phyloP scores from a whole-genome alignment of 2,113 vertebrate species.

The Coreoperca whiteheadi region DNA sequence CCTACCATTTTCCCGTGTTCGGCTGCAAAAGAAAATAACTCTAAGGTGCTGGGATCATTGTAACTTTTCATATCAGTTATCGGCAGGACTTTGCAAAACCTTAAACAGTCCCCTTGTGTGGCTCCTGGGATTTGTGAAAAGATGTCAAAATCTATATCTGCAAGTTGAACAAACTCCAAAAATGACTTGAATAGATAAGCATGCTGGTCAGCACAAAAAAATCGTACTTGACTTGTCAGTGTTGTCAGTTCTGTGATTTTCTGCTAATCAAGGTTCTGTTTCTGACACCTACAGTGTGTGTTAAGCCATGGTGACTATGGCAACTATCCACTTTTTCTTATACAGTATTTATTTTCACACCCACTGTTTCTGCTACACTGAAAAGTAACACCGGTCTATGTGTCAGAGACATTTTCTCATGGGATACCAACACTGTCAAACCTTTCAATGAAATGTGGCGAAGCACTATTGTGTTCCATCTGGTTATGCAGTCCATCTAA shows the following conservation, averaged over 20 bases:
- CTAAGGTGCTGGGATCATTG: not conserved
- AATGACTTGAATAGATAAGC: not conserved
- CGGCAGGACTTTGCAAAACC: not conserved
- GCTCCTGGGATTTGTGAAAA: slow-evolving; percentile 25
- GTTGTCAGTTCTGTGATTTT: not conserved
- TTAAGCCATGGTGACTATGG: slow-evolving; percentile 8
- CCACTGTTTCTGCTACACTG: not conserved
- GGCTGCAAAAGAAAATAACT: slow-evolving; percentile 14
- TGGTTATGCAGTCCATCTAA: not conserved
- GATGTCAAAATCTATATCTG: slow-evolving; percentile 20
- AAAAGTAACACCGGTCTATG: slow-evolving; percentile 1
- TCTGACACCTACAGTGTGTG: slow-evolving; percentile 1
- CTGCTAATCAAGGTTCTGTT: not conserved
- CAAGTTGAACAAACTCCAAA: slow-evolving; percentile 10
- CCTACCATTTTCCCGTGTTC: slow-evolving; percentile 7
- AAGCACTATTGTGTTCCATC: not conserved
- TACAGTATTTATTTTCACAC: slow-evolving; percentile 5
- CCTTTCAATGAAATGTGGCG: not conserved
- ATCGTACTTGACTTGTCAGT: too few species aligned
- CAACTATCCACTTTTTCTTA: not conserved
- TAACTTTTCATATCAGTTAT: slow-evolving; percentile 27
- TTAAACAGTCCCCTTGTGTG: not conserved
- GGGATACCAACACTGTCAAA: not conserved
- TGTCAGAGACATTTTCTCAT: slow-evolving; percentile 1
- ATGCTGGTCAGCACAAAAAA: not conserved